Conservation (phyloP, 2,888 invertebrate genomes). For the Drosophila prolongata region DNA sequence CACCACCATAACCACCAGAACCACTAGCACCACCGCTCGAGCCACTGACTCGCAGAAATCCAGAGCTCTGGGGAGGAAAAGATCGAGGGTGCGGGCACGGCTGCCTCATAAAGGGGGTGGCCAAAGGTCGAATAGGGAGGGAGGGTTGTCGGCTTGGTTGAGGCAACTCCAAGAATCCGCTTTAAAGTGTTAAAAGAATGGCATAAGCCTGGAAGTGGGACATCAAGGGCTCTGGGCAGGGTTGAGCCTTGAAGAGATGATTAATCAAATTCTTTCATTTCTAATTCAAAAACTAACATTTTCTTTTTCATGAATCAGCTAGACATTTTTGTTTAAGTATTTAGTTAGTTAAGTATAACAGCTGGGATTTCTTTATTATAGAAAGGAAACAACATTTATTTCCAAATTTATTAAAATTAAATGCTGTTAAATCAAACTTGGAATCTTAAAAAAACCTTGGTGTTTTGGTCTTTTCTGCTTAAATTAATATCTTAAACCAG, state of each 20-base stretch:
- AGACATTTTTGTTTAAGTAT: too few species aligned
- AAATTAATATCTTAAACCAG: too few species aligned
- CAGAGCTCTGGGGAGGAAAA: neutral
- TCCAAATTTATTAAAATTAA: too few species aligned
- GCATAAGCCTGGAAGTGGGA: neutral
- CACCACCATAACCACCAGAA: neutral
- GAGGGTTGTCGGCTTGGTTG: slow-evolving; percentile 4
- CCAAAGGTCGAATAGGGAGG: slow-evolving; percentile 7
- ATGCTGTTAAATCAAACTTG: too few species aligned
- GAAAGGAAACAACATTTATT: too few species aligned
- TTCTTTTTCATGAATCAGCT: too few species aligned
- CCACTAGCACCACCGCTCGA: neutral
- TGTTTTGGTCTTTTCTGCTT: too few species aligned
- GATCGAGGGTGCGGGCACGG: slow-evolving; percentile 9
- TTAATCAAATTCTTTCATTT: neutral
- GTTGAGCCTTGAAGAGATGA: neutral
- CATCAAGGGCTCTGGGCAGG: neutral
- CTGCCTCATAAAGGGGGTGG: slow-evolving; percentile 5
- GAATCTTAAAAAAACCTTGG: too few species aligned
- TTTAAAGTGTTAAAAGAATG: slow-evolving; percentile 12
- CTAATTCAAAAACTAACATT: neutral
- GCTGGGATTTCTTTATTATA: too few species aligned
- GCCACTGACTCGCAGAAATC: slow-evolving; percentile 1
- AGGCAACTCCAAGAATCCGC: slow-evolving; percentile 8
- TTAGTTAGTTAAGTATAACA: too few species aligned